Conservation (phyloP, 2,888 invertebrate genomes). For the Keiferia lycopersicella region DNA sequence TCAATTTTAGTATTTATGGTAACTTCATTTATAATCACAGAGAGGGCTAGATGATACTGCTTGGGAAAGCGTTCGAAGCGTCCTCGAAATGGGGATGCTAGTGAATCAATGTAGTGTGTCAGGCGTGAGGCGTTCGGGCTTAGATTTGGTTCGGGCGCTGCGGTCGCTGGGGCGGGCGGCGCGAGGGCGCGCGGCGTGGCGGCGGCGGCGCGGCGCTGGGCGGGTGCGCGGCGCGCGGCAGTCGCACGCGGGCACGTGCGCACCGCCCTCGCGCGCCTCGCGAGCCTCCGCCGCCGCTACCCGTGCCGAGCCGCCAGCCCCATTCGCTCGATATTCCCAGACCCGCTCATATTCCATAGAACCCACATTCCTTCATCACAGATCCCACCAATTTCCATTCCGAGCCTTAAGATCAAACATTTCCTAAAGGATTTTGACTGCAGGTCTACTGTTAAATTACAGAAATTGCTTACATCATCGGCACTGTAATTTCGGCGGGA, state of each 20-base stretch:
- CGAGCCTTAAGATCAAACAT: background rate
- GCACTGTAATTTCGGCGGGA: conserved; percentile 70
- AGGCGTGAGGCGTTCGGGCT: conserved; percentile 35
- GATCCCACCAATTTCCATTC: background rate
- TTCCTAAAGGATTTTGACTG: conserved; percentile 51
- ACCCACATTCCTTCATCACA: conserved; percentile 10
- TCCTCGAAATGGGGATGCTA: conserved; percentile 19
- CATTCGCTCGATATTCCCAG: conserved; percentile 61
- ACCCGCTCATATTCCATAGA: conserved; percentile 26
- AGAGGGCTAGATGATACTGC: background rate
- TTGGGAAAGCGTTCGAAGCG: background rate
- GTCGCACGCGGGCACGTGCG: conserved; percentile 76
- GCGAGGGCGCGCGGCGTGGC: conserved; percentile 42
- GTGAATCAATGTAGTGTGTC: conserved; percentile 44
- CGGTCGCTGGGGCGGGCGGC: conserved; percentile 37
- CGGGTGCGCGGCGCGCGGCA: conserved; percentile 65
- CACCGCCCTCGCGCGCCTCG: conserved; percentile 66
- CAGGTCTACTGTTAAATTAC: conserved; percentile 69
- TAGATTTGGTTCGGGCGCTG: conserved; percentile 29
- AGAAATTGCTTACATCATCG: conserved; percentile 71
- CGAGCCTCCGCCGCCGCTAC: conserved; percentile 21
- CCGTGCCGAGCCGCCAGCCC: conserved; percentile 50
- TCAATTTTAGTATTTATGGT: too few species aligned
- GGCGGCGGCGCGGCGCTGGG: conserved; percentile 56
- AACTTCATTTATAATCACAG: background rate